Evolutionary conservation across 2,797 vertebrate genomes (phyloP).

Genomic region (Denticeps clupeoides): DNA sequence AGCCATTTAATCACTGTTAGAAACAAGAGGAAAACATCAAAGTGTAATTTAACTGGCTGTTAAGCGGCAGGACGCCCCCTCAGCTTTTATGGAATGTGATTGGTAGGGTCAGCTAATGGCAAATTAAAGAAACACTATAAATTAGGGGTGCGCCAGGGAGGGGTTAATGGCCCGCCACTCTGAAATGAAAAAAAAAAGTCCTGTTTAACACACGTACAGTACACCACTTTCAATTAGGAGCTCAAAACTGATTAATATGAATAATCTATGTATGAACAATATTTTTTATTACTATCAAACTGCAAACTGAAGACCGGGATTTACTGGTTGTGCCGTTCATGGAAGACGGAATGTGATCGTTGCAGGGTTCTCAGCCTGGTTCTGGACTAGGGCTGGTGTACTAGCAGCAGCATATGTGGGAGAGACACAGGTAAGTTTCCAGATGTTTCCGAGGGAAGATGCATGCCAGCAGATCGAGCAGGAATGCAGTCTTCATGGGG

Average conservation of each 20-base stretch:
- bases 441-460: slow-evolving; percentile 58
- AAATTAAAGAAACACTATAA: slow-evolving; percentile 69
- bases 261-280: too few relatives aligned
- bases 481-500: slow-evolving; percentile 59
- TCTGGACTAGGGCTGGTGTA: too few relatives aligned
- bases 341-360: too few relatives aligned
- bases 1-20: slow-evolving; percentile 66
- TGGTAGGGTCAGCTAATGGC: slow-evolving; percentile 61
- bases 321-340: too few relatives aligned
- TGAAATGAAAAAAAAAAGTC: slow-evolving; percentile 52
- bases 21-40: slow-evolving; percentile 74
- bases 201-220: slow-evolving; percentile 32
- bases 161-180: slow-evolving; percentile 64
- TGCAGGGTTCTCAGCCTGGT: too few relatives aligned
- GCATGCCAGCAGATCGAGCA: slow-evolving; percentile 48
- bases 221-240: background rate
- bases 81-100: slow-evolving; percentile 56
- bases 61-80: slow-evolving; percentile 61
- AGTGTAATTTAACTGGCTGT: slow-evolving; percentile 76
- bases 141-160: slow-evolving; percentile 61
- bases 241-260: background rate
- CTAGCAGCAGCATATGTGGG: background rate
- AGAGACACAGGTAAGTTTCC: slow-evolving; percentile 34
- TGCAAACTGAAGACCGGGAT: too few relatives aligned
- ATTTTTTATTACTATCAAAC: too few relatives aligned